Base-by-base conservation (phyloP, 2,888 invertebrate genomes). In the Subacronicta megacephala region DNA sequence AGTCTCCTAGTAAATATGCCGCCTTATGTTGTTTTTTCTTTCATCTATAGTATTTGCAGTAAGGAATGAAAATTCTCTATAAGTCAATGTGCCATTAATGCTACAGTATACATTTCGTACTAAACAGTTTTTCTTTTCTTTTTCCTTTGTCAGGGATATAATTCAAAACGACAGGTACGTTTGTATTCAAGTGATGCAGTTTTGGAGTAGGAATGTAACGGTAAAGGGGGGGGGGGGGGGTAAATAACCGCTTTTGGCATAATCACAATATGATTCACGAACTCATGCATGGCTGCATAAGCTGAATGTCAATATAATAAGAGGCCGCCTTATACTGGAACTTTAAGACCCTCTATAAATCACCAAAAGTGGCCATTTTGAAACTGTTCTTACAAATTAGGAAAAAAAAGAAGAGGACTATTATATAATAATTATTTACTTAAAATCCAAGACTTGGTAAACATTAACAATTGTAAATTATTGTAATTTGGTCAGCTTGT, bases 11-110 rank as follows among this genome's bases (percentile, higher is more conserved):
- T 44, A 13, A 38, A 47, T 56, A 31, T 20, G 23, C 20, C 26
- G 35, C 47, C 35, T 12, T 36, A 23, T n/a, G 13, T 31, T 40
- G 13, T 31, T 40, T 10, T 20, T 41, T 43, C 31, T 17, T 52
- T 38, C 41, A 41, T 23, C 12, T 35, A 6, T 18, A 16, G 31
- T n/a, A n/a, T n/a, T n/a, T 40, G 40, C 40, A 35, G 10, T 33
- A 13, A 38, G 41, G 33, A 37, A 59, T 62, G 62, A 66, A 65
- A 44, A 62, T 68, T 74, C 72, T 75, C 62, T 67, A 23, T 53
- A 61, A 49, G 63, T 62, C 57, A 40, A 49, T 55, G 75, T 72
- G 73, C 64, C 62, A 68, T 72, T 66, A 58, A 61, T 54, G 59
- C 53, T 46, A 47, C 61, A 75, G 57, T 73, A 75, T 65, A 75